phyloP scores from a whole-genome alignment of 2,113 vertebrate species.

The Semnornis frantzii region DNA sequence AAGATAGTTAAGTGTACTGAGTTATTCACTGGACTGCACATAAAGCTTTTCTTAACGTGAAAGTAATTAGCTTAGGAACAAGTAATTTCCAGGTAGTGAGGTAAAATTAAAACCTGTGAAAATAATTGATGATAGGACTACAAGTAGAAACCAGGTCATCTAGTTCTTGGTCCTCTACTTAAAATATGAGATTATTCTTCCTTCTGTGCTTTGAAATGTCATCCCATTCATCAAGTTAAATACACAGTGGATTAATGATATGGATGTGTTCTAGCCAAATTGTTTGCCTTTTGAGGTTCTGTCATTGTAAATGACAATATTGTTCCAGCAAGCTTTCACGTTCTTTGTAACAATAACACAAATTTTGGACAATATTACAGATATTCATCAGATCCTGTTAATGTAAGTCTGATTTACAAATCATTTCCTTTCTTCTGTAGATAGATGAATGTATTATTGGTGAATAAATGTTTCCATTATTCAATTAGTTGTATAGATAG shows the following conservation, averaged over 20 bases:
- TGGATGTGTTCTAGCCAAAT: not conserved
- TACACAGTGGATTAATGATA: conserved; percentile 41
- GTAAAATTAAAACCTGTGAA: conserved; percentile 14
- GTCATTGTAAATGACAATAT: conserved; percentile 43
- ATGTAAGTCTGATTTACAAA: conserved; percentile 31
- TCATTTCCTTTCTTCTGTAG: conserved; percentile 37
- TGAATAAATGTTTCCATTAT: conserved; percentile 50
- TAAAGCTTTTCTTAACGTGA: not conserved
- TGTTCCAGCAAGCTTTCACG: conserved; percentile 41
- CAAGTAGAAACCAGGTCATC: not conserved
- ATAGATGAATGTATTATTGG: conserved; percentile 28
- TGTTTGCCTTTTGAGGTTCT: conserved; percentile 49
- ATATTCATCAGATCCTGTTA: conserved; percentile 49
- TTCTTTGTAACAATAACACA: conserved; percentile 39
- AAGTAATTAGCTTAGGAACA: conserved; percentile 10
- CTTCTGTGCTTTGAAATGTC: conserved; percentile 24
- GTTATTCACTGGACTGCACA: not conserved
- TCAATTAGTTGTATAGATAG: conserved; percentile 53
- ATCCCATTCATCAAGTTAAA: conserved; percentile 51
- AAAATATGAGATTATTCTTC: conserved; percentile 28
- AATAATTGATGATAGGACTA: not conserved
- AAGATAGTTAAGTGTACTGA: not conserved
- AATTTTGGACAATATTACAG: conserved; percentile 36
- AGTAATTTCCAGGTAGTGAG: not conserved
- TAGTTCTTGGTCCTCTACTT: not conserved